phyloP scores from a whole-genome alignment of 2,113 vertebrate genomes.

The Gymnorhina tibicen region DNA sequence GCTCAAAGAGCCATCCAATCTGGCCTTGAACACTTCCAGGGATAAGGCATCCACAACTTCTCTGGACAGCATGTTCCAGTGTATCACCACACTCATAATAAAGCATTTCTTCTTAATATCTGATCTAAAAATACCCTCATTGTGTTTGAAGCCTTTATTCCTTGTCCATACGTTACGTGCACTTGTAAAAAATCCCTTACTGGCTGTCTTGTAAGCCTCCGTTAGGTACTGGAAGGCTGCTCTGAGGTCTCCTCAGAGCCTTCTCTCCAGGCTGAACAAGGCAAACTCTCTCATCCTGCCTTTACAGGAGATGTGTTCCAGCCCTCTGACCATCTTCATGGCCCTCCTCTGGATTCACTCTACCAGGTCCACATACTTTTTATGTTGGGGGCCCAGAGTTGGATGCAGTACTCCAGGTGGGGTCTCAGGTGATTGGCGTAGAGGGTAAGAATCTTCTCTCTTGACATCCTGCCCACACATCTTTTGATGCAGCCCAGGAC shows the following conservation, averaged over 20 bases:
- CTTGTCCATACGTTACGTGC: not conserved
- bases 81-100: not conserved
- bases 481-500: not conserved
- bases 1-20: not conserved
- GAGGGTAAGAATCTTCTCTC: accelerated
- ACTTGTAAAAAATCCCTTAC: not conserved
- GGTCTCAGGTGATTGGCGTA: accelerated
- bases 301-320: not conserved
- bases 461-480: not conserved
- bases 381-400: not conserved
- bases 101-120: not conserved
- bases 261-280: not conserved
- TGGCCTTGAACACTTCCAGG: not conserved
- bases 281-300: not conserved
- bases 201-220: not conserved
- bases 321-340: not conserved
- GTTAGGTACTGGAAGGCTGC: not conserved
- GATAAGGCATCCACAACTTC: not conserved
- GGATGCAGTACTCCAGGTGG: not conserved
- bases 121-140: not conserved
- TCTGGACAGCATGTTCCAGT: not conserved
- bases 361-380: not conserved
- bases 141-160: not conserved
- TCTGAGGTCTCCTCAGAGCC: not conserved
- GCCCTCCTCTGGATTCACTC: not conserved